Evolutionary conservation across 2,113 vertebrate genomes (phyloP), one percentile per base, ranked within the genome.

Genomic region (Mesocricetus auratus): DNA sequence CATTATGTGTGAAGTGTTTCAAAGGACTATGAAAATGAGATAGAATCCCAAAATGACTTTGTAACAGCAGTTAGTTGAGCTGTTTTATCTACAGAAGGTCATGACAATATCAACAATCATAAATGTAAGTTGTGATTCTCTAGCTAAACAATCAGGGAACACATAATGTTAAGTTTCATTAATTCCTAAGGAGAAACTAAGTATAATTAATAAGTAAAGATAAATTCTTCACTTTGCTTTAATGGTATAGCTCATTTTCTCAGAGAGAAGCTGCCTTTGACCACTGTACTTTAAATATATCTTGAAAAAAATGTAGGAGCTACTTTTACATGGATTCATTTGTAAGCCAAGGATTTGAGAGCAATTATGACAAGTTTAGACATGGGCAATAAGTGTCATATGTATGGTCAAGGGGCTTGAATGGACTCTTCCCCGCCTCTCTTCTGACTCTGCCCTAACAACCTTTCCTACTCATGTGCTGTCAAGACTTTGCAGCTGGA

Each of bases 11-110:
- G 94, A 89, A 50, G 94, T 95, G 66, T 92, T 96, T 94, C 66
- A 86, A 86, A 97, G 66, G 78, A 93, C 86, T 94, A 95, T 94
- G 92, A 91, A 96, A 94, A 96, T 82, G 60, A 93, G 94, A 94
- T 94, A 13, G 53, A 95, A 73, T 95, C 86, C 91, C 86, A 69
- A 94, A 94, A 87, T 94, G 77, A 56, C 62, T 96, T 96, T 94
- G 94, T 83, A 97, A 96, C 21, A 89, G 29, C 13, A 95, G 82
- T 78, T 93, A 97, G 93, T 74, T 94, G 75, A 95, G 90, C 31
- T 62, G 8, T 56, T 66, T 62, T 58, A 66, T 58, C 47, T n/a
- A 64, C 24, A 75, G 91, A 96, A 86, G 78, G 58, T 88, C 86
- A 91, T 36, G 74, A 83, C 33, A 93, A 92, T 85, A 87, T 93